Conservation (phyloP, 2,888 invertebrate genomes). For the Cephus runcator region DNA sequence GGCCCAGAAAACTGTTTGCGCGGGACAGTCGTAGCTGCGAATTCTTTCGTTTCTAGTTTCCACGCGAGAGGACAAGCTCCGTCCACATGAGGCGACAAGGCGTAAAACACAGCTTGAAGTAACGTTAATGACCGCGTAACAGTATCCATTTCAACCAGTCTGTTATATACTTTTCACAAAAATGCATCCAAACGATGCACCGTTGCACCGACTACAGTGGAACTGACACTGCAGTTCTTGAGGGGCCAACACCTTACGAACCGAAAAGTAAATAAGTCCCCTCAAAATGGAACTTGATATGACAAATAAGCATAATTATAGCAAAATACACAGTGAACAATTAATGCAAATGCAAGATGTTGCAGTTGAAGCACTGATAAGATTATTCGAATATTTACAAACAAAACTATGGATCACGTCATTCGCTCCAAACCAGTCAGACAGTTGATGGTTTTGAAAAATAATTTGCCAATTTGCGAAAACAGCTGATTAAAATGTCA, state of each 20-base stretch:
- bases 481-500: no score
- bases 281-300: no score
- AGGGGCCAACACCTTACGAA: no score
- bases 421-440: no score
- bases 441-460: no score
- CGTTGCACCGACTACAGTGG: neutral
- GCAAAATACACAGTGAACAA: neutral
- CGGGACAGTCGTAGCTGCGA: neutral
- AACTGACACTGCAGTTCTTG: neutral
- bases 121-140: constrained; percentile 37
- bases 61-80: neutral
- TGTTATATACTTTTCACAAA: constrained; percentile 53
- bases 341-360: neutral
- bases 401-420: no score
- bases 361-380: neutral
- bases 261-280: no score
- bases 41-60: neutral
- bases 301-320: neutral
- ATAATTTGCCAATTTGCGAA: no score
- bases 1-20: constrained; percentile 18
- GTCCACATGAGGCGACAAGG: neutral
- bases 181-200: constrained; percentile 37
- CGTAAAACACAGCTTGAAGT: neutral
- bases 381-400: no score
- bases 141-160: constrained; percentile 43